Base-by-base conservation (phyloP, 2,888 invertebrate species). In the Rosalia funebris region DNA sequence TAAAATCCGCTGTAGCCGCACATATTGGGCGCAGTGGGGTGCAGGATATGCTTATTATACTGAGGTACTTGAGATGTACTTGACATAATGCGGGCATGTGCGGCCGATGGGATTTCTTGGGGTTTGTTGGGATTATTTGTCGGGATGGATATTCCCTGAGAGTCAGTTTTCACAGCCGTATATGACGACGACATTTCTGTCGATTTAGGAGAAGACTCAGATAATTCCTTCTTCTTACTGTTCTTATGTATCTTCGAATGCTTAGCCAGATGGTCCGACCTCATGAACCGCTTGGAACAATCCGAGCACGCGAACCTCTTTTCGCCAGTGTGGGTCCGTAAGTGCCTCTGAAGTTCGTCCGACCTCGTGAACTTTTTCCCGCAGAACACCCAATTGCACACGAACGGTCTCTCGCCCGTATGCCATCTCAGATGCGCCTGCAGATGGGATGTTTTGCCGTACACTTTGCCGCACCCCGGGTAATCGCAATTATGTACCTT, bases 201-300 rank as follows among this genome's bases (percentile, higher is more conserved):
- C 1, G 50, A 15, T 15, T 50, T 50, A 10, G 50, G 50, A 20
- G 50, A 11, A 0, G 53, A 31, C 12, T 19, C 1, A 11, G 42
- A 32, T 2, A 17, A 57, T 54, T 55, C 60, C 11, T 19, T 50
- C 39, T 50, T 56, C 60, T 50, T 70, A 57, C 14, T 83, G 66
- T 89, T 89, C 19, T 88, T 87, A 72, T 96, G 96, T 0, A 95
- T 96, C 78, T 95, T 95, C 65, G 91, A 88, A 80, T 96, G 96
- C 80, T 96, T 97, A 62, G 90, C 91, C n/a, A 97, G 84, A 79
- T 97, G 96, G 79, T 96, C 96, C 63, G 94, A 94, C 14, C 96
- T 85, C 89, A 95, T 95, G 81, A 96, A 96, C 46, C 92, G 86
- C 79, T 96, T 97, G 34, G 89, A 87, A 80, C 96, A 96, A n/a